Evolutionary conservation across 1,140 invertebrate genomes (phyloP), one percentile per base, ranked within the genome.

Genomic region (Gonatopus flavifemur): DNA sequence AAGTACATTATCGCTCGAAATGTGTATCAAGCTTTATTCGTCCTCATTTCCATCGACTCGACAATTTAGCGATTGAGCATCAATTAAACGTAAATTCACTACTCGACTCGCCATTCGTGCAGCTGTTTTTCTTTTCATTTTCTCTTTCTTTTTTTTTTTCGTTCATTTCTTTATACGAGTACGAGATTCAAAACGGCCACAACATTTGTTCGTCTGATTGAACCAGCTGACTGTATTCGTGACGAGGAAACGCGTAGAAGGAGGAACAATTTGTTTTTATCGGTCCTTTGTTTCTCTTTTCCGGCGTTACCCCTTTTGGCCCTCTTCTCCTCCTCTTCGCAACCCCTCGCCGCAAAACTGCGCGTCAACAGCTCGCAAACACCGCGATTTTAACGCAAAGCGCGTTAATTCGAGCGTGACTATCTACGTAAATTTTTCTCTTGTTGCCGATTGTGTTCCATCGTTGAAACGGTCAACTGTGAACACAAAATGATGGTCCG

Each of bases 181-280:
- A 40, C 21, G 38, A 13, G 15, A 36, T 16, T 33, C 35, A 49
- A 52, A 60, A 63, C 39, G 35, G 41, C 57, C 54, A 28, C 46
- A 57, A 63, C 63, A 64, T 63, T 63, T 63, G 41, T 59, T 52
- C 13, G 44, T 33, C 39, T 36, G 36, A 62, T 57, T 46, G 38
- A 55, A 48, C 48, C 41, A 42, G 32, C 22, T 16, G 42, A 35
- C 47, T 41, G 44, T 49, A 52, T 39, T 40, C 49, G 44, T 52
- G 48, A 55, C 39, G 62, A 49, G 55, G 25, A 35, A 43, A 24
- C 20, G 30, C 40, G 40, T 19, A 20, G 45, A 43, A 55, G 41
- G 36, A 54, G 33, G 52, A 62, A 55, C 57, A 61, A 63, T 65
- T 61, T 60, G 59, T 62, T 61, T 62, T 62, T 62, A 62, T 61